These are phyloP conservation scores for Lumbricus terrestris DNA, from an alignment of 2,888 invertebrate species.

Conservation along the genomic window DNA sequence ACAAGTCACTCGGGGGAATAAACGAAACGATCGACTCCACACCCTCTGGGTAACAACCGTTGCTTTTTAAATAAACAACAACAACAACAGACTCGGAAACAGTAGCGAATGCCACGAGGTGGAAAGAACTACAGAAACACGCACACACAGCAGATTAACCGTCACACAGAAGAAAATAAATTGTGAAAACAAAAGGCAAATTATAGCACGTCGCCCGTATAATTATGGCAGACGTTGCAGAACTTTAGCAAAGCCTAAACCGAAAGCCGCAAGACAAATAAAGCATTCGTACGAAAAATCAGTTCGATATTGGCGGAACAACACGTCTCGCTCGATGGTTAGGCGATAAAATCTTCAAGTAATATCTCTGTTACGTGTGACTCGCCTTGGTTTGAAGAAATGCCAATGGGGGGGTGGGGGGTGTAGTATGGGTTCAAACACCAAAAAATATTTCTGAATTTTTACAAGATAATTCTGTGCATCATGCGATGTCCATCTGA, in stretches of 20 bases:
- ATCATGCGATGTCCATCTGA: too few species aligned
- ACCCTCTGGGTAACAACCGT: neutral
- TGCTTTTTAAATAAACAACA: neutral
- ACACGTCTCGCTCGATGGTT: neutral
- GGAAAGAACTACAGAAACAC: neutral
- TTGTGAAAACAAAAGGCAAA: neutral
- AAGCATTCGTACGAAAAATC: neutral
- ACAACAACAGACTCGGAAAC: neutral
- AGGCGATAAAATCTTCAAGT: neutral
- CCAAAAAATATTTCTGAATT: too few species aligned
- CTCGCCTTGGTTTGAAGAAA: too few species aligned
- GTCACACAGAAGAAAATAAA: too few species aligned
- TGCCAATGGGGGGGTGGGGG: too few species aligned
- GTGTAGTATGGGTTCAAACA: too few species aligned
- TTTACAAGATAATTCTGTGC: too few species aligned
- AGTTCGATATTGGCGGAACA: neutral
- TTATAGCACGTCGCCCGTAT: neutral
- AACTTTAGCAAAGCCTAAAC: neutral
- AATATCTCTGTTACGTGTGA: neutral
- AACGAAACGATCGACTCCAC: neutral
- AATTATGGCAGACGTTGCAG: neutral
- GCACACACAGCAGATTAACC: neutral
- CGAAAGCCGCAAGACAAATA: neutral
- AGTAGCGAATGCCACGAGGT: neutral
- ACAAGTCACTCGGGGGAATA: neutral